phyloP scores from a whole-genome alignment of 2,113 vertebrate genomes.

The Asarcornis scutulata region DNA sequence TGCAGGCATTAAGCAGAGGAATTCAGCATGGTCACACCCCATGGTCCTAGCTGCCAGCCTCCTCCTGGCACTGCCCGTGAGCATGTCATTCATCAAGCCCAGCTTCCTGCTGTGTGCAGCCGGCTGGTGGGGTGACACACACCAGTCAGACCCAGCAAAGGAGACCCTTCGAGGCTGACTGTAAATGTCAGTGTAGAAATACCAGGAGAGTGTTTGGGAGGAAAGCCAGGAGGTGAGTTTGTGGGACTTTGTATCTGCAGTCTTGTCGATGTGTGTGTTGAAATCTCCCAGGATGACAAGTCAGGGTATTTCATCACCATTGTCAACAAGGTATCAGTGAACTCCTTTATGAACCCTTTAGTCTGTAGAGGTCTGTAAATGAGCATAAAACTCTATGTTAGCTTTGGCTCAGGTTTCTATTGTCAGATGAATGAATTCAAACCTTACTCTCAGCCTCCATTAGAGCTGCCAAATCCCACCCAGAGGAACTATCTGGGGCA shows the following conservation, averaged over 20 bases:
- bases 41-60: neutral
- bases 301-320: constrained; percentile 68
- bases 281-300: constrained; percentile 72
- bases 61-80: neutral
- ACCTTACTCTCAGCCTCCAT: constrained; percentile 35
- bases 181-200: neutral
- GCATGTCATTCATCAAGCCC: neutral
- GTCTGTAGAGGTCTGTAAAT: constrained; percentile 68
- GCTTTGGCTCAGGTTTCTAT: constrained; percentile 69
- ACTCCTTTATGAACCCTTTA: constrained; percentile 66
- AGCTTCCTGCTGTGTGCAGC: neutral
- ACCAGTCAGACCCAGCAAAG: neutral
- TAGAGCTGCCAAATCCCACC: constrained; percentile 63
- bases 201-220: neutral
- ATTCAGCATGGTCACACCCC: neutral
- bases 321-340: constrained; percentile 71
- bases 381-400: constrained; percentile 70
- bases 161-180: neutral
- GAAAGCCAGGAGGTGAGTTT: constrained; percentile 56
- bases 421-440: constrained; percentile 70
- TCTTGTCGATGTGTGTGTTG: constrained; percentile 67
- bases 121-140: neutral
- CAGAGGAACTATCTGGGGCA: constrained; percentile 60
- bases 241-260: constrained; percentile 48
- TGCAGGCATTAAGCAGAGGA: neutral